Evolutionary conservation across 1,140 invertebrate genomes (phyloP).

Genomic region (Tetranychus cinnabarinus): DNA sequence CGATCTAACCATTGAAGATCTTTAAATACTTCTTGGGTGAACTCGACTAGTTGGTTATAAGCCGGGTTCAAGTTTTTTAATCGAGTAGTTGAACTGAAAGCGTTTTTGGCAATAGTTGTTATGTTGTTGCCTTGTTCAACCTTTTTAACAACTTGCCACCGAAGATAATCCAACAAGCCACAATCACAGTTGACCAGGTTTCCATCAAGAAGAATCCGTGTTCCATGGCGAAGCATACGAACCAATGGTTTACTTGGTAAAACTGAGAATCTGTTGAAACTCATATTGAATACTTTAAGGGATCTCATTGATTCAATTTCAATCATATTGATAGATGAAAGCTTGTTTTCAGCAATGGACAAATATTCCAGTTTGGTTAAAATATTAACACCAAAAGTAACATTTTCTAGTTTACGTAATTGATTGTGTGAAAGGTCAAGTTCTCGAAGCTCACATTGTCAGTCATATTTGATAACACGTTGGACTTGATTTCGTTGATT

Average conservation of each 20-base stretch:
- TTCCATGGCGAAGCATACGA: background rate
- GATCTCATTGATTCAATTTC: background rate
- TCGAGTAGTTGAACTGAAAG: constrained; percentile 28
- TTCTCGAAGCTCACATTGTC: constrained; percentile 30
- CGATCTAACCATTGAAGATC: constrained; percentile 51
- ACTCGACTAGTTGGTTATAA: constrained; percentile 47
- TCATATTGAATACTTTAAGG: background rate
- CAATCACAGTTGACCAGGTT: background rate
- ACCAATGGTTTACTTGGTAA: background rate
- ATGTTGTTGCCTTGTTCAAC: constrained; percentile 43
- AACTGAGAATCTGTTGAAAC: background rate
- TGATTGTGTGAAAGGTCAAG: constrained; percentile 37
- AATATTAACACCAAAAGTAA: background rate
- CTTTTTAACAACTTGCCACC: background rate
- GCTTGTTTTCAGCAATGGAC: background rate
- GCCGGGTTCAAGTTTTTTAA: constrained; percentile 66
- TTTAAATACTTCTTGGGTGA: constrained; percentile 76
- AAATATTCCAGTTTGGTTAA: background rate
- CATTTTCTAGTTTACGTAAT: constrained; percentile 13
- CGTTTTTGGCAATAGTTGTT: constrained; percentile 25
- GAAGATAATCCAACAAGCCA: background rate
- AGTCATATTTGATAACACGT: constrained; percentile 31
- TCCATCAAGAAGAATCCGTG: background rate
- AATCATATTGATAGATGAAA: background rate
- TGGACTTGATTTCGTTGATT: constrained; percentile 27